A percentile compares a stretch with the other conserved stretches of the same genome.
These are phyloP conservation scores for Metallyticus violacea DNA, from an alignment of 2,888 invertebrate species.

Conservation along the genomic window DNA sequence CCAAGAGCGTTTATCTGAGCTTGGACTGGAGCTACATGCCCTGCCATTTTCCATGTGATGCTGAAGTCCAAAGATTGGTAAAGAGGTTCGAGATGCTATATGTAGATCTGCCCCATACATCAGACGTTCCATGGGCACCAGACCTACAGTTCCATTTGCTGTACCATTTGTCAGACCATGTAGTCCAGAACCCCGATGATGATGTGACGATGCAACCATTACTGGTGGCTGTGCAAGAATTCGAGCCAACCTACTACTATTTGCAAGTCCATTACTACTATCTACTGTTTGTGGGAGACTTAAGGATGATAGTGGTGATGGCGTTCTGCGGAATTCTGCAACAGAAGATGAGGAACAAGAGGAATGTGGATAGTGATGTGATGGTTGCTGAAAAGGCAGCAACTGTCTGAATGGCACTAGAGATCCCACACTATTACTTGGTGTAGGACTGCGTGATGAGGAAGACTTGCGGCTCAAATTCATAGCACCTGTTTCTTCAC, in stretches of 20 bases:
- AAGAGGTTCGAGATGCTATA: slow-evolving; percentile 20
- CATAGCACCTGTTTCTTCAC: slow-evolving; percentile 62
- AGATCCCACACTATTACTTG: slow-evolving; percentile 35
- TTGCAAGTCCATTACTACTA: slow-evolving; percentile 42
- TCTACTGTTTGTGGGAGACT: slow-evolving; percentile 24
- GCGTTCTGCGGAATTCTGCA: slow-evolving; percentile 50
- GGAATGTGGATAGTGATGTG: slow-evolving; percentile 45
- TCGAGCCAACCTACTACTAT: slow-evolving; percentile 49
- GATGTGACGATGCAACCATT: slow-evolving; percentile 31
- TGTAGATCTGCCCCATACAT: slow-evolving; percentile 47
- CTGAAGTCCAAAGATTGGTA: slow-evolving; percentile 27
- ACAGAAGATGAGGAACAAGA: slow-evolving; percentile 53
- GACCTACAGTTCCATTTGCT: slow-evolving; percentile 43
- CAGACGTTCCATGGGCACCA: slow-evolving; percentile 67
- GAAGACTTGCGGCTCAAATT: slow-evolving; percentile 70
- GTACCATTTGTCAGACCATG: slow-evolving; percentile 35
- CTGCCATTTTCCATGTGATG: slow-evolving; percentile 28
- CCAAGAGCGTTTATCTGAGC: slow-evolving; percentile 65
- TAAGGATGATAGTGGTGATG: slow-evolving; percentile 49
- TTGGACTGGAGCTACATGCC: slow-evolving; percentile 62
- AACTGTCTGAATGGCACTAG: slow-evolving; percentile 16
- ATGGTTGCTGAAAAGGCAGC: slow-evolving; percentile 48
- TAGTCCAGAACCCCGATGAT: slow-evolving; percentile 41
- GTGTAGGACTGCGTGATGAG: slow-evolving; percentile 58
- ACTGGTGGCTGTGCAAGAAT: slow-evolving; percentile 49